A percentile compares a stretch with the other conserved stretches of the same genome.
phyloP scores from a whole-genome alignment of 2,797 vertebrate genomes.

The Anas capensis region DNA sequence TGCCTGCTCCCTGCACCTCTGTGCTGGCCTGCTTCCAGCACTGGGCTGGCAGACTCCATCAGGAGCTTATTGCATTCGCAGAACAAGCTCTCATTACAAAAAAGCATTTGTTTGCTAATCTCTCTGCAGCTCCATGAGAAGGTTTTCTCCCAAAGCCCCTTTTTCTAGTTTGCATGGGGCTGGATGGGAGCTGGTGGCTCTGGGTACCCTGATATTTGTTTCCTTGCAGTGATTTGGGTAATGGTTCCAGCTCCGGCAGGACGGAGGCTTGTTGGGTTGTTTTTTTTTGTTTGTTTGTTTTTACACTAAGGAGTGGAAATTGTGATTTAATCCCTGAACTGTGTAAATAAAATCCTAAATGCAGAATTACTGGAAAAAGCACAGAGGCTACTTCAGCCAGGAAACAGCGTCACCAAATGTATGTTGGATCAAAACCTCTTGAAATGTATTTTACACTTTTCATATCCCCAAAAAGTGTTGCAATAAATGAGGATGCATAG shows the following conservation, averaged over 20 bases:
- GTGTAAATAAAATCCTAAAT: slow-evolving; percentile 60
- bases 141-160: not conserved
- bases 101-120: not conserved
- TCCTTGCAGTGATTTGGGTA: not conserved
- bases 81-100: not conserved
- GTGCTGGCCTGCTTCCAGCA: not conserved
- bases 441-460: slow-evolving; percentile 5
- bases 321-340: slow-evolving; percentile 50
- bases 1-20: not conserved
- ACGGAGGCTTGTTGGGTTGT: not conserved
- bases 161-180: not conserved
- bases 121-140: not conserved
- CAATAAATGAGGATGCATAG: slow-evolving; percentile 43
- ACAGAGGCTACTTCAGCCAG: not conserved
- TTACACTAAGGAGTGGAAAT: slow-evolving; percentile 25
- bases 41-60: not conserved
- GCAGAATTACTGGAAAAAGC: slow-evolving; percentile 45
- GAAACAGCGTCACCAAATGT: slow-evolving; percentile 19
- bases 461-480: not conserved
- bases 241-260: not conserved
- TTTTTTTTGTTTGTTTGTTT: not conserved
- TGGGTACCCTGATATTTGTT: not conserved
- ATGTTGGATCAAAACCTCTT: slow-evolving; percentile 26
- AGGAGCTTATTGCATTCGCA: not conserved
- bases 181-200: not conserved